phyloP scores from a whole-genome alignment of 2,113 vertebrate species.

The Aphelocoma coerulescens region DNA sequence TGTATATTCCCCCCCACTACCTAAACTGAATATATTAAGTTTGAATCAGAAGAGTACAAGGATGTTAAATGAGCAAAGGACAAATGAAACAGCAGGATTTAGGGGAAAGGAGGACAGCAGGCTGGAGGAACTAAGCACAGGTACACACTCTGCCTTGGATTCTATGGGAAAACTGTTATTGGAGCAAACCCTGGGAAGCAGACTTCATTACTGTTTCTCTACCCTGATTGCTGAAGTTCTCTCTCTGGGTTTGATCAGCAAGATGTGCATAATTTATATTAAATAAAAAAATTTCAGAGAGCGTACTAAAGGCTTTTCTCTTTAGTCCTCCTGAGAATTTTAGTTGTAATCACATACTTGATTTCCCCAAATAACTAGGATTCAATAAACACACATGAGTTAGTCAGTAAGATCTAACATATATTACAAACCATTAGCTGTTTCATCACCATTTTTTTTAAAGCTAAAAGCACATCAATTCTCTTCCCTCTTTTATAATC shows the following conservation, averaged over 20 bases:
- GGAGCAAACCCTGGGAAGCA: not conserved
- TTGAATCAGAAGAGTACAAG: not conserved
- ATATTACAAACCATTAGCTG: not conserved
- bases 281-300: not conserved
- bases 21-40: not conserved
- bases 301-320: not conserved
- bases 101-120: not conserved
- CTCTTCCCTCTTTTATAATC: not conserved
- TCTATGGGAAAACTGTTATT: not conserved
- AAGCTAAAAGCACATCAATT: not conserved
- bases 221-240: not conserved
- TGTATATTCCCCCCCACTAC: not conserved
- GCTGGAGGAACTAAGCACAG: not conserved
- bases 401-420: not conserved
- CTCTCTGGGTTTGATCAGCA: constrained; percentile 7
- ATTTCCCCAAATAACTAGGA: constrained; percentile 10
- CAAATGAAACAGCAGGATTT: not conserved
- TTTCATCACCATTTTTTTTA: not conserved
- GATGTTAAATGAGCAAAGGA: not conserved
- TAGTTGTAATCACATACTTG: constrained; percentile 2
- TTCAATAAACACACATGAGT: not conserved
- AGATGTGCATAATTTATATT: not conserved
- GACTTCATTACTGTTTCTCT: not conserved
- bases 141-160: not conserved
- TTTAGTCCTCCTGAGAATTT: not conserved